These are phyloP conservation scores for Eupleurogrammus muticus DNA, from an alignment of 2,797 vertebrate species.

Conservation along the genomic window DNA sequence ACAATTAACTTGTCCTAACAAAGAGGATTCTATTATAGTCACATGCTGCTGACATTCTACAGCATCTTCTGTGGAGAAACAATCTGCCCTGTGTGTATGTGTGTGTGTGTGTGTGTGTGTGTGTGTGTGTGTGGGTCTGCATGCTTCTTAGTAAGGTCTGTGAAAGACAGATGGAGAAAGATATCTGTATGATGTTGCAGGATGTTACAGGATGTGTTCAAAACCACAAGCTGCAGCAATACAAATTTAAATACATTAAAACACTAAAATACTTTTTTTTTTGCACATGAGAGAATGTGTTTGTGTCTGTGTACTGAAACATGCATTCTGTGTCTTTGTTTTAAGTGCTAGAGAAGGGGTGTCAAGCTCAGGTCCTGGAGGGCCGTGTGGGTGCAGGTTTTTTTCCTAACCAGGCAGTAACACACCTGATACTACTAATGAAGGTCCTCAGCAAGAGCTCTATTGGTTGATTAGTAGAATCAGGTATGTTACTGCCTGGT, in stretches of 20 bases:
- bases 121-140: too few species aligned
- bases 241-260: constrained; percentile 13
- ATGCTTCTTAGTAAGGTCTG: constrained; percentile 4
- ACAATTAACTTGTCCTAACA: constrained; percentile 11
- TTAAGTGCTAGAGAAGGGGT: too few species aligned
- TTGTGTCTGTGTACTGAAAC: neutral
- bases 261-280: constrained; percentile 30
- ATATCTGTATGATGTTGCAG: constrained; percentile 29
- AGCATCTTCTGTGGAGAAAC: neutral
- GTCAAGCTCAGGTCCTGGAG: too few species aligned
- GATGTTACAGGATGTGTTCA: constrained; percentile 38
- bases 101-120: too few species aligned
- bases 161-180: constrained; percentile 41
- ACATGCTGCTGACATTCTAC: neutral
- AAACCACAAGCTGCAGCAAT: constrained; percentile 33
- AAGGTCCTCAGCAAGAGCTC: too few species aligned
- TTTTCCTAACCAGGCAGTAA: too few species aligned
- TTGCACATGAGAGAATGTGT: neutral
- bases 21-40: constrained; percentile 14
- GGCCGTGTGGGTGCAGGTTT: too few species aligned
- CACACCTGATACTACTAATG: too few species aligned
- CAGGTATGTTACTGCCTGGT: too few species aligned
- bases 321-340: constrained; percentile 1
- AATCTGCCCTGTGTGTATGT: neutral
- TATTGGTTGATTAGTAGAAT: too few species aligned